Conservation (phyloP, 2,888 invertebrate genomes). For the Cheilosia variabilis region DNA sequence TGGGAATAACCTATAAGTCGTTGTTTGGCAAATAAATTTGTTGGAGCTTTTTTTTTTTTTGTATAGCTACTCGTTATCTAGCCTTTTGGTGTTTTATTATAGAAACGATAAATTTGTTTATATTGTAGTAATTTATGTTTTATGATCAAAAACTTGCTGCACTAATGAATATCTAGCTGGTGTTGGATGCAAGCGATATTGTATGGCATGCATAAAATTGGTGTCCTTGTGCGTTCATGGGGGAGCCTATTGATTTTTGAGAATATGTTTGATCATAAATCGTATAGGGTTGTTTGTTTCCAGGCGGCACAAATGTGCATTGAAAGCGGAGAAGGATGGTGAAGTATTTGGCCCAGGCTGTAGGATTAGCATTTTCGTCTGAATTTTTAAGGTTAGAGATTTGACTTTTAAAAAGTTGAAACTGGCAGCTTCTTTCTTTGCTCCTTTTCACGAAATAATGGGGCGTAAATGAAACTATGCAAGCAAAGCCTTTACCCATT, state of each 20-base stretch:
- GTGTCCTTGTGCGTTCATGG: neutral
- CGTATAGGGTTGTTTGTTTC: neutral
- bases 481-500: no score
- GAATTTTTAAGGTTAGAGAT: no score
- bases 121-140: conserved; percentile 43
- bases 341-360: no score
- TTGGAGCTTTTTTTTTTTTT: conserved; percentile 18
- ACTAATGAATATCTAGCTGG: conserved; percentile 50
- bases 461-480: no score
- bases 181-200: neutral
- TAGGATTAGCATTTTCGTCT: no score
- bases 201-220: neutral
- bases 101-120: conserved; percentile 63
- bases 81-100: conserved; percentile 57
- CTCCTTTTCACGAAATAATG: no score
- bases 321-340: no score
- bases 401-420: no score
- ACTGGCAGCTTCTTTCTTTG: no score
- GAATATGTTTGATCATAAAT: conserved; percentile 8
- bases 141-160: conserved; percentile 44
- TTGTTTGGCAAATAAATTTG: conserved; percentile 20
- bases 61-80: conserved; percentile 49
- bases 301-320: no score
- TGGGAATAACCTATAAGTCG: conserved; percentile 26
- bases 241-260: neutral